These are phyloP conservation scores for Podilymbus podiceps DNA, from an alignment of 2,113 vertebrate species.

Conservation along the genomic window DNA sequence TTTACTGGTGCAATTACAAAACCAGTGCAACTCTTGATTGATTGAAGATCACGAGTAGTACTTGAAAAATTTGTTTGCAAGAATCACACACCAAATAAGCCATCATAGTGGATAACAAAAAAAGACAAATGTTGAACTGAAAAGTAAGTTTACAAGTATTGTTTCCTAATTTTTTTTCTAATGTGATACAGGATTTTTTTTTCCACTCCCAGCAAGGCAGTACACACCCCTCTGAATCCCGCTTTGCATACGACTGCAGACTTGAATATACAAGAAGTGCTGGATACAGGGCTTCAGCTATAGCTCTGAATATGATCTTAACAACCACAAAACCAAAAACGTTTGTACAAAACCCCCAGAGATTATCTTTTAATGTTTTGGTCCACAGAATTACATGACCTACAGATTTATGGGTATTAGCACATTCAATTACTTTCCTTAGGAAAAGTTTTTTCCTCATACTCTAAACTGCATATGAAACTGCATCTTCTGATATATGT, in stretches of 20 bases:
- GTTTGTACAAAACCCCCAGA: neutral
- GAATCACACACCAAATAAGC: neutral
- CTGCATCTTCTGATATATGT: conserved; percentile 3
- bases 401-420: neutral
- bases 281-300: neutral
- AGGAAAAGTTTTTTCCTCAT: neutral
- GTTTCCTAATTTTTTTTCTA: too few relatives aligned
- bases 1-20: neutral
- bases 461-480: neutral
- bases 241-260: neutral
- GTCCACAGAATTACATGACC: neutral
- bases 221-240: neutral
- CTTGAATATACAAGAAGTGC: neutral
- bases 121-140: too few relatives aligned
- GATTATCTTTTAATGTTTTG: conserved; percentile 24
- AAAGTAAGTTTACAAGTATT: too few relatives aligned
- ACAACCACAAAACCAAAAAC: neutral
- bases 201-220: neutral
- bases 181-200: too few relatives aligned
- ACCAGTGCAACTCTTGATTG: neutral
- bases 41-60: neutral
- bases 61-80: neutral
- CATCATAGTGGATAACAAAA: neutral
- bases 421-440: neutral
- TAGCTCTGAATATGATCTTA: neutral